phyloP scores from a whole-genome alignment of 2,888 invertebrate genomes.

The Dryobotodes eremita region DNA sequence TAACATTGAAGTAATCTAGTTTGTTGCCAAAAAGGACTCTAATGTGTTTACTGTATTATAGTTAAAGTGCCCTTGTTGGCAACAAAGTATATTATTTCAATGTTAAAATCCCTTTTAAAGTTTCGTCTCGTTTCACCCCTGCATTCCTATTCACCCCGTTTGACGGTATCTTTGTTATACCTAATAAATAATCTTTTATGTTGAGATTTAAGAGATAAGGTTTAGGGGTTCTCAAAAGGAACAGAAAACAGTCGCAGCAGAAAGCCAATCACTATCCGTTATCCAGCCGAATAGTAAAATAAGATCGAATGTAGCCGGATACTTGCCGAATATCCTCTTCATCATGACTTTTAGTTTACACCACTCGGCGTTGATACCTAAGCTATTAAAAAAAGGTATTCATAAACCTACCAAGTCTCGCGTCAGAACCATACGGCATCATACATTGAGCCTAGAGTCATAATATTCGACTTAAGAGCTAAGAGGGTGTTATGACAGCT shows the following conservation, averaged over 20 bases:
- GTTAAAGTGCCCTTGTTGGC: no score
- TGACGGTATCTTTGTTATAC: no score
- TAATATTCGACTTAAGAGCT: constrained; percentile 22
- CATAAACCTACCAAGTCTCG: neutral
- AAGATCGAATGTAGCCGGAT: neutral
- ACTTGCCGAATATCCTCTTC: neutral
- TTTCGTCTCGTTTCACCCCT: no score
- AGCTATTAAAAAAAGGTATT: constrained; percentile 2
- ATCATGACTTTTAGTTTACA: neutral
- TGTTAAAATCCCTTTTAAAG: no score
- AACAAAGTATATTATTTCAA: no score
- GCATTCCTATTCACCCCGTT: no score
- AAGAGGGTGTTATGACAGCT: neutral
- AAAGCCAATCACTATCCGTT: neutral
- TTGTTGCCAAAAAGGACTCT: no score
- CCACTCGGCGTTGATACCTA: neutral
- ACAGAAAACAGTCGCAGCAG: neutral
- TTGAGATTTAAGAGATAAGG: neutral
- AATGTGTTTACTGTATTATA: no score
- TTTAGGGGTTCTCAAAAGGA: neutral
- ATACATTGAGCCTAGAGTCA: neutral
- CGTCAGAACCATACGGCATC: neutral
- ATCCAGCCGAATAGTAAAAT: neutral
- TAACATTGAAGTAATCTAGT: no score
- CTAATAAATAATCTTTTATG: no score